phyloP scores from a whole-genome alignment of 2,113 vertebrate genomes.

The Solea solea region DNA sequence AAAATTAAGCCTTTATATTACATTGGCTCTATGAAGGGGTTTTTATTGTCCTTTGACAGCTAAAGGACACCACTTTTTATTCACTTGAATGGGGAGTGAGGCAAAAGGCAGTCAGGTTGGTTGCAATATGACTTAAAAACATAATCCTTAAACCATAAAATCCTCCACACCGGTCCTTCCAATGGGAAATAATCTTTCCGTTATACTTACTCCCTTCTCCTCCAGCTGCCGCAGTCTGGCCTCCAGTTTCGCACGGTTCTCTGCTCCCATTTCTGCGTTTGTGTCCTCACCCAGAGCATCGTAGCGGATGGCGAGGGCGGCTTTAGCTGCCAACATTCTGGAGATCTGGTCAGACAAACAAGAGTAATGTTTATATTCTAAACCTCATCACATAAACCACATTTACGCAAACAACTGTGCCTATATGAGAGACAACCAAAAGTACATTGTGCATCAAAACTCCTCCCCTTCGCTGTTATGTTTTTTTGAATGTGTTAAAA shows the following conservation, averaged over 20 bases:
- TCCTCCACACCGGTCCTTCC: background rate
- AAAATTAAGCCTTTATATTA: too few species aligned
- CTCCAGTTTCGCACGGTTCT: slow-evolving; percentile 95
- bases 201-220: slow-evolving; percentile 90
- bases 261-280: slow-evolving; percentile 91
- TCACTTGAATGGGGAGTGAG: too few species aligned
- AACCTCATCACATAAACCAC: background rate
- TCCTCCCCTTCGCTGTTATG: too few species aligned
- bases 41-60: too few species aligned
- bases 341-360: slow-evolving; percentile 82
- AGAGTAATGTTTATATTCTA: background rate
- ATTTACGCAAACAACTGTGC: too few species aligned
- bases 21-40: too few species aligned
- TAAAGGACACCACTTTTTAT: too few species aligned
- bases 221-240: slow-evolving; percentile 89
- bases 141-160: background rate
- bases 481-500: too few species aligned
- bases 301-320: slow-evolving; percentile 92
- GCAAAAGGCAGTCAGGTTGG: too few species aligned
- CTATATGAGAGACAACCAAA: too few species aligned
- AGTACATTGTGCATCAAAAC: too few species aligned
- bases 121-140: background rate
- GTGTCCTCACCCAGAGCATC: slow-evolving; percentile 96
- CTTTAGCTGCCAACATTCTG: slow-evolving; percentile 95
- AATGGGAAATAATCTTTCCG: background rate